These are phyloP conservation scores for Boleophthalmus pectinirostris DNA, from an alignment of 2,113 vertebrate species.

Conservation along the genomic window DNA sequence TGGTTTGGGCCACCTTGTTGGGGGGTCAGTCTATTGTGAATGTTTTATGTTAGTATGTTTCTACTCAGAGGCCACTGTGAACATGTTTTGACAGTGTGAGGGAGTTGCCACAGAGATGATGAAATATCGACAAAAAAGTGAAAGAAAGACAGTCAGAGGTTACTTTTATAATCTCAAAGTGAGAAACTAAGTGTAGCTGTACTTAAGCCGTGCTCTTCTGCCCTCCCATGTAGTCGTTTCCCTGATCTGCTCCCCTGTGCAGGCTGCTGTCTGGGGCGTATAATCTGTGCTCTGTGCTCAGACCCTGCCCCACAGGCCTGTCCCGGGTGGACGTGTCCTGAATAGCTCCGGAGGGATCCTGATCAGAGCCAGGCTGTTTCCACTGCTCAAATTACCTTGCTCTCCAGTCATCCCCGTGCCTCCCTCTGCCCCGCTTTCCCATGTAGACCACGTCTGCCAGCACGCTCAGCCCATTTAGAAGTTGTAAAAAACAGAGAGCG, in stretches of 20 bases:
- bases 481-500: slow-evolving; percentile 18
- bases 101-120: background rate
- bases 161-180: background rate
- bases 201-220: background rate
- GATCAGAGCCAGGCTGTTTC: slow-evolving; percentile 32
- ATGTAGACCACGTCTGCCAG: slow-evolving; percentile 23
- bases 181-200: background rate
- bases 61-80: background rate
- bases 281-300: slow-evolving; percentile 43
- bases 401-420: slow-evolving; percentile 20
- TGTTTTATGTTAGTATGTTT: no score
- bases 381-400: slow-evolving; percentile 20
- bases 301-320: slow-evolving; percentile 33
- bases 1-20: no score
- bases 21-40: no score
- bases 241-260: slow-evolving; percentile 15
- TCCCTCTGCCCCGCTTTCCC: slow-evolving; percentile 18
- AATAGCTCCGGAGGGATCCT: slow-evolving; percentile 41
- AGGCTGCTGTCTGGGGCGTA: slow-evolving; percentile 30
- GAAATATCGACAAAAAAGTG: background rate
- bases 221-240: slow-evolving; percentile 11
- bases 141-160: background rate
- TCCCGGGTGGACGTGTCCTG: slow-evolving; percentile 35
- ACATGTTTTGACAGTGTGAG: background rate
- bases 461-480: slow-evolving; percentile 38